A percentile compares a stretch with the other conserved stretches of the same genome.
Evolutionary conservation across 2,888 invertebrate genomes (phyloP).

Genomic region (Microchrysa polita): DNA sequence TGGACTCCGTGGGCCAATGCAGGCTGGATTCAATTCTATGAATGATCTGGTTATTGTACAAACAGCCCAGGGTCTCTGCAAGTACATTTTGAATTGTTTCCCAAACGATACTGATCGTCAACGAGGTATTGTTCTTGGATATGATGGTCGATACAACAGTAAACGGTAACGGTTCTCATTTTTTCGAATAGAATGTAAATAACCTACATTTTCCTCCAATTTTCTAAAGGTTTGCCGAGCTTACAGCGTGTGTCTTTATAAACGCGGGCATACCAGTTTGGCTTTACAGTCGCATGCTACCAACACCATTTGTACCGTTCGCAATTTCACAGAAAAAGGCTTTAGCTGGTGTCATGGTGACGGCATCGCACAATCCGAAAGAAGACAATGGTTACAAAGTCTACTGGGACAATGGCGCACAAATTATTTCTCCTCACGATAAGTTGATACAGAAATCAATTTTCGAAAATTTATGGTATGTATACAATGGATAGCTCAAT

Average conservation of each 20-base stretch:
- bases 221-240: conserved; percentile 80
- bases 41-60: conserved; percentile 97
- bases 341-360: conserved; percentile 91
- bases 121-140: conserved; percentile 87
- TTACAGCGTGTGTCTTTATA: conserved; percentile 86
- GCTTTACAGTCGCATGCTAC: conserved; percentile 81
- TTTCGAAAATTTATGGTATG: conserved; percentile 74
- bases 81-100: conserved; percentile 74
- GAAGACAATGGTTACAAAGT: conserved; percentile 98
- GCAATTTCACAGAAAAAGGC: conserved; percentile 78
- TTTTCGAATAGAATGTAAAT: neutral
- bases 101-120: conserved; percentile 66
- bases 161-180: conserved; percentile 71
- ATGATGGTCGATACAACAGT: conserved; percentile 93
- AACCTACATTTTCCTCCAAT: conserved; percentile 40
- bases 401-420: conserved; percentile 94
- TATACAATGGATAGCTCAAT: too few species aligned
- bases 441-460: conserved; percentile 84
- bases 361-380: conserved; percentile 95
- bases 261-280: conserved; percentile 80
- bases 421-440: conserved; percentile 94
- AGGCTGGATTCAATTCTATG: conserved; percentile 91
- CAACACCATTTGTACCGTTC: conserved; percentile 95
- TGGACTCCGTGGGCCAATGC: conserved; percentile 92
- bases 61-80: conserved; percentile 88